phyloP scores from a whole-genome alignment of 2,113 vertebrate genomes.

The Crotalus viridis region DNA sequence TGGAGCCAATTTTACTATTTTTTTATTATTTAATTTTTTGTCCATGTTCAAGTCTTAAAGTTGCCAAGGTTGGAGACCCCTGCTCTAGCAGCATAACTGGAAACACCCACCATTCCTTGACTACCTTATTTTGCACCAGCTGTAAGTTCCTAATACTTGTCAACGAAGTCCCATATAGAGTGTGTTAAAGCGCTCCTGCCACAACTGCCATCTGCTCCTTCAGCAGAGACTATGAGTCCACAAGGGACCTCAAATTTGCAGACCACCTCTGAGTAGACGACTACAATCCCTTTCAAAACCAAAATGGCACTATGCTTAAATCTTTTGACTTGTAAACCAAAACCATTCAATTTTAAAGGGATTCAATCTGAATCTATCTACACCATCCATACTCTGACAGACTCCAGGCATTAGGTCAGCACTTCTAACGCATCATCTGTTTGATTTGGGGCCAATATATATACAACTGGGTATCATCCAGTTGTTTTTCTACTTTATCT shows the following conservation, averaged over 20 bases:
- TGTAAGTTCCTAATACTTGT: neutral
- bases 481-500: neutral
- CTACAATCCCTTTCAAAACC: neutral
- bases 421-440: no score
- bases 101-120: neutral
- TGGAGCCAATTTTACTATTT: neutral
- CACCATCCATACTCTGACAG: neutral
- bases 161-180: neutral
- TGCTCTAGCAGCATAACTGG: neutral
- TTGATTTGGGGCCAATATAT: no score
- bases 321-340: neutral
- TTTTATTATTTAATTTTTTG: neutral
- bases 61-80: no score
- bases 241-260: neutral
- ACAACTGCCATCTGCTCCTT: neutral
- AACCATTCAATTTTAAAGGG: neutral
- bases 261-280: neutral
- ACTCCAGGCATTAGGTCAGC: neutral
- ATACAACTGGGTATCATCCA: no score
- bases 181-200: neutral
- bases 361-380: neutral
- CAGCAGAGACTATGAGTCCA: neutral
- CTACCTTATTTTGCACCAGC: neutral
- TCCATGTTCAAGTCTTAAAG: neutral
- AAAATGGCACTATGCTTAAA: neutral